Base-by-base conservation (phyloP, 2,888 invertebrate species). In the Parnassius glacialis region DNA sequence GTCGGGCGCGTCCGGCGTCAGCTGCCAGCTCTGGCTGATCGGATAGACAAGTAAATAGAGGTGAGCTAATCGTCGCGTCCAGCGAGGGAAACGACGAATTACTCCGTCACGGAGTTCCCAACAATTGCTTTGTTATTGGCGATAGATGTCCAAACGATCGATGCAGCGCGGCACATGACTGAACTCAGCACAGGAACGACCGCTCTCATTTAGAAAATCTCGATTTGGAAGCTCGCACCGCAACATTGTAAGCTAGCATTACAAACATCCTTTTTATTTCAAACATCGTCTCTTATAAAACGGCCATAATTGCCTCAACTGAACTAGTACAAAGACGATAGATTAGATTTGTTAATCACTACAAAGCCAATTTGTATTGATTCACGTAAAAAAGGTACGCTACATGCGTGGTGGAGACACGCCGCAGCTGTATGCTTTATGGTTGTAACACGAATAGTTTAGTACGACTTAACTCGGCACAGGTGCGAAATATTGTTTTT, bases 11-110 rank as follows among this genome's bases (percentile, higher is more conserved):
- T 84, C 75, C 74, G 74, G 74, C 79, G 89, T 87, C 90, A 89
- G 90, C 88, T 90, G 90, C 87, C 90, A 87, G 83, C 81, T 86
- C 82, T 73, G 75, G 78, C 74, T 70, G 71, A 75, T 74, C 75
- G 75, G 87, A 88, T 82, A 82, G 90, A 91, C 90, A 90, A 90
- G 83, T 90, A 91, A 91, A 91, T 91, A 87, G 90, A 86, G 85
- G 81, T 80, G 74, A 80, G 79, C 84, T 90, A 91, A 91, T 90
- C 90, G 90, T 90, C 90, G 88, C 85, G 81, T 83, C 84, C 78
- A 81, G 70, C 82, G 72, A 81, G 86, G 87, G 90, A 90, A 91
- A 91, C 88, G 82, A 84, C 84, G 89, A 87, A 90, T 90, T 91
- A 91, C 88, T 79, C 74, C 80, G 88, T 90, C 90, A 89, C 87